phyloP scores from a whole-genome alignment of 2,888 invertebrate genomes.

The Timema cristinae region DNA sequence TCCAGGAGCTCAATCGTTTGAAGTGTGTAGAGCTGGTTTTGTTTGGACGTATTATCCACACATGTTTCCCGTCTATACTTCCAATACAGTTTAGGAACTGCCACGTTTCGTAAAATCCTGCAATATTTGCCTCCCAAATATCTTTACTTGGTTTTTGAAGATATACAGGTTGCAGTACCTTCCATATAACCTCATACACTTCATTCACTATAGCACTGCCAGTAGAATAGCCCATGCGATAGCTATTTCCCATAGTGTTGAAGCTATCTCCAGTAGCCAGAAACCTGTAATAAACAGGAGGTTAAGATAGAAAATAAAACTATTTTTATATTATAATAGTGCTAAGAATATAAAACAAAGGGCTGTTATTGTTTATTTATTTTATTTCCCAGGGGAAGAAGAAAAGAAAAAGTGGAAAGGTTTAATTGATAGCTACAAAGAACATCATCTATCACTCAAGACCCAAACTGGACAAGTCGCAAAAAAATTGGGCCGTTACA shows the following conservation, averaged over 20 bases:
- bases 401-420: conserved; percentile 9
- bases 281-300: neutral
- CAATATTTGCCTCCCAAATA: neutral
- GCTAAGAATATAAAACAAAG: too few relatives aligned
- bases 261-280: conserved; percentile 8
- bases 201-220: conserved; percentile 1
- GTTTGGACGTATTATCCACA: neutral
- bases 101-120: neutral
- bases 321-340: too few relatives aligned
- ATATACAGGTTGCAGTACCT: neutral
- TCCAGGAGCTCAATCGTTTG: neutral
- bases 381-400: neutral
- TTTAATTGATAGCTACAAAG: neutral
- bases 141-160: neutral
- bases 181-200: conserved; percentile 1
- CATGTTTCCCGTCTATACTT: conserved; percentile 10
- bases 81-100: conserved; percentile 1
- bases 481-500: neutral
- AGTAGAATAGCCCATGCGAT: neutral
- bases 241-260: conserved; percentile 8
- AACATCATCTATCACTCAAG: neutral
- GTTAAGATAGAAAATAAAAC: too few relatives aligned
- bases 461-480: neutral
- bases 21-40: neutral
- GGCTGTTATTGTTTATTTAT: too few relatives aligned